Conservation (phyloP, 2,797 vertebrate species). For the Molothrus aeneus region DNA sequence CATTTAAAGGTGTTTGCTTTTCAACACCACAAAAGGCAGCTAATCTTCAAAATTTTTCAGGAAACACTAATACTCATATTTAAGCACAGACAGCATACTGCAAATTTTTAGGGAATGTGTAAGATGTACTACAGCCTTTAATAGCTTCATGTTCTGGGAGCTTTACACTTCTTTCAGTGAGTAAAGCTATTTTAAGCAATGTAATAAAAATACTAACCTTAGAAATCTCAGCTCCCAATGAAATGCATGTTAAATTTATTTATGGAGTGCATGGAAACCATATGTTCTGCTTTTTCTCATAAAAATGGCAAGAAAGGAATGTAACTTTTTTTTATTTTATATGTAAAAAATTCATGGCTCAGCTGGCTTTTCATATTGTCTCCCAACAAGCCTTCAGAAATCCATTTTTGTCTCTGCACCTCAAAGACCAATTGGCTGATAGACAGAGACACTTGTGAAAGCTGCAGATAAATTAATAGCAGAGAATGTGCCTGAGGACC, state of each 20-base stretch:
- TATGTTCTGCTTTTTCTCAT: slow-evolving; percentile 21
- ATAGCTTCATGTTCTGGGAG: not conserved
- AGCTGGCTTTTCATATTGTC: slow-evolving; percentile 43
- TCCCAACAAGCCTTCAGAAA: slow-evolving; percentile 72
- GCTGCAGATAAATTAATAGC: slow-evolving; percentile 77
- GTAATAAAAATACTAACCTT: not conserved
- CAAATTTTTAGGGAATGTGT: not conserved
- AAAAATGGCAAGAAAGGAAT: slow-evolving; percentile 24
- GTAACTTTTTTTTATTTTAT: not conserved
- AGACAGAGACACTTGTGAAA: slow-evolving; percentile 71
- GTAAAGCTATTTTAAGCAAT: slow-evolving; percentile 27
- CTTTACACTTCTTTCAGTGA: not conserved
- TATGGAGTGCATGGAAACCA: not conserved
- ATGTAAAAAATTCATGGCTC: slow-evolving; percentile 54
- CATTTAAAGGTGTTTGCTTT: not conserved
- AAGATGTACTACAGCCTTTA: not conserved
- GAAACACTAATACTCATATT: not conserved
- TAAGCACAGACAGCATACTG: not conserved
- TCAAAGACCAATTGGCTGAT: slow-evolving; percentile 70
- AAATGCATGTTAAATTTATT: slow-evolving; percentile 28
- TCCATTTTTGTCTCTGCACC: slow-evolving; percentile 69
- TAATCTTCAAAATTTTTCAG: not conserved
- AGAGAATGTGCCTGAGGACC: slow-evolving; percentile 65
- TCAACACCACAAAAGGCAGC: not conserved
- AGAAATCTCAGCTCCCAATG: slow-evolving; percentile 4